phyloP scores from a whole-genome alignment of 1,140 invertebrate species.

The Anadara kagoshimensis region DNA sequence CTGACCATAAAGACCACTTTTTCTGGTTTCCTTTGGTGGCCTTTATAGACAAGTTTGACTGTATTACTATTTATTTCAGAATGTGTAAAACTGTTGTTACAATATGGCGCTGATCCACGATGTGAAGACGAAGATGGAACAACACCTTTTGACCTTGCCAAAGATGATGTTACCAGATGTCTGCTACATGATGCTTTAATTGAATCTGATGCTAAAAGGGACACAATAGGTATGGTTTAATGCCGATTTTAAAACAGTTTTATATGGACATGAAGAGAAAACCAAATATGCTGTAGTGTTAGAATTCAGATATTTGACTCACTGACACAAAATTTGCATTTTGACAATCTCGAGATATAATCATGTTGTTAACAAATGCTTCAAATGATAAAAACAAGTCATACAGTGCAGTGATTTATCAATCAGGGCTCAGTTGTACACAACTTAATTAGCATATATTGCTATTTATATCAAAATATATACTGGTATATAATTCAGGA shows the following conservation, averaged over 20 bases:
- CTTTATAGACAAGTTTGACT: no score
- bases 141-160: constrained; percentile 47
- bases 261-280: not conserved
- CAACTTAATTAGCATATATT: no score
- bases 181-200: constrained; percentile 44
- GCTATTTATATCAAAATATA: no score
- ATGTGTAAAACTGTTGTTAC: constrained; percentile 42
- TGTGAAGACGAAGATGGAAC: constrained; percentile 49
- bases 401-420: no score
- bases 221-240: constrained; percentile 35
- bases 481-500: no score
- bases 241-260: not conserved
- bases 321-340: no score
- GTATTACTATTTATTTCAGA: constrained; percentile 23
- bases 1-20: no score
- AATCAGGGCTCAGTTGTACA: no score
- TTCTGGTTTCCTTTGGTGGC: not conserved
- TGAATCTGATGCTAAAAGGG: constrained; percentile 40
- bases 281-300: not conserved
- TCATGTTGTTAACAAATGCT: no score
- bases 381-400: no score
- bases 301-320: no score
- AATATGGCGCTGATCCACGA: constrained; percentile 41
- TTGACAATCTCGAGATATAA: no score
- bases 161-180: constrained; percentile 22